These are phyloP conservation scores for Epinephelus coioides DNA, from an alignment of 2,797 vertebrate species.

Conservation along the genomic window DNA sequence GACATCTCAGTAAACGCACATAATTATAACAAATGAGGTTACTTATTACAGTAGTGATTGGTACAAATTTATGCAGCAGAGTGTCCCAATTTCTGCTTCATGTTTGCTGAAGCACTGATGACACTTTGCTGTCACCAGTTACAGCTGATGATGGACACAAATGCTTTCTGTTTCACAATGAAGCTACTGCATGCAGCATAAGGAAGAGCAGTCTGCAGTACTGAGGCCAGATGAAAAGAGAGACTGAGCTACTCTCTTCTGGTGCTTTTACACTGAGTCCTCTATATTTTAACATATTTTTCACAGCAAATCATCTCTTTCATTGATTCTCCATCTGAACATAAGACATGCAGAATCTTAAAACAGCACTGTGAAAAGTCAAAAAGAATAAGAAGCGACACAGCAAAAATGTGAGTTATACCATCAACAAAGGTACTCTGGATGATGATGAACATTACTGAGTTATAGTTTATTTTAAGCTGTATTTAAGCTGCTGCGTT, in stretches of 20 bases:
- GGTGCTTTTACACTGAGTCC: conserved; percentile 2
- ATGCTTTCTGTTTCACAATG: conserved; percentile 19
- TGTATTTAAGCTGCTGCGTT: background rate
- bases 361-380: background rate
- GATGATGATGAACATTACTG: background rate
- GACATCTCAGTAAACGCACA: conserved; percentile 30
- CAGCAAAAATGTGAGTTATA: background rate
- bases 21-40: conserved; percentile 37
- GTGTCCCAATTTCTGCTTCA: background rate
- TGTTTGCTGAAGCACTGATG: background rate
- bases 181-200: background rate
- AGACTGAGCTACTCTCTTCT: conserved; percentile 16
- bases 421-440: background rate
- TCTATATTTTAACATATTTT: conserved; percentile 42
- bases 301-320: background rate
- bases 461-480: too few relatives aligned
- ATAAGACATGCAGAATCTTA: conserved; percentile 1
- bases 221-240: conserved; percentile 33
- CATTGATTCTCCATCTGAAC: conserved; percentile 22
- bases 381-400: background rate
- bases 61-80: conserved; percentile 4
- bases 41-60: conserved; percentile 13
- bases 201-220: conserved; percentile 32
- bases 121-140: background rate
- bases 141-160: conserved; percentile 5